Evolutionary conservation across 2,888 invertebrate species (phyloP).

Genomic region (Sinotaia quadrata): DNA sequence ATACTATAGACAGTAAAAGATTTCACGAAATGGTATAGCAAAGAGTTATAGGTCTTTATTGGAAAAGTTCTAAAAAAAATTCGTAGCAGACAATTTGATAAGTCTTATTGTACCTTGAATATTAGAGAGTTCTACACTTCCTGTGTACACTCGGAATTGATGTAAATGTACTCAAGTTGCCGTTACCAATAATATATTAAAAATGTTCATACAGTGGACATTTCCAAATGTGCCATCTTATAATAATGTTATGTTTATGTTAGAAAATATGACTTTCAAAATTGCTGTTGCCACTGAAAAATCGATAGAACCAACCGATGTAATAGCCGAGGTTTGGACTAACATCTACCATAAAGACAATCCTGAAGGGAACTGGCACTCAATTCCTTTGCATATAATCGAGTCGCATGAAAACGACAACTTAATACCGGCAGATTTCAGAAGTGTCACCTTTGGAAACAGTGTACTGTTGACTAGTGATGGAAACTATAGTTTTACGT

Average conservation of each 20-base stretch:
- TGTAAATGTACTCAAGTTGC: too few relatives aligned
- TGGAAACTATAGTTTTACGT: slow-evolving; percentile 42
- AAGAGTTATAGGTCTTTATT: too few relatives aligned
- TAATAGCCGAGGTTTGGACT: slow-evolving; percentile 43
- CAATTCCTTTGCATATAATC: slow-evolving; percentile 26
- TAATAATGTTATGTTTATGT: slow-evolving; percentile 41
- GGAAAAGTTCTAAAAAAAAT: too few relatives aligned
- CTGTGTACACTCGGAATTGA: background rate
- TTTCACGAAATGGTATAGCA: too few relatives aligned
- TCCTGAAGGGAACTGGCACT: slow-evolving; percentile 43
- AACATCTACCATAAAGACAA: slow-evolving; percentile 43
- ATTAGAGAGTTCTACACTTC: background rate
- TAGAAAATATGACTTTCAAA: slow-evolving; percentile 43
- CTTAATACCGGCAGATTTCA: background rate
- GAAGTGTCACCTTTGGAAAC: slow-evolving; percentile 33
- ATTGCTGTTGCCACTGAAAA: slow-evolving; percentile 8
- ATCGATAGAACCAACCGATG: background rate
- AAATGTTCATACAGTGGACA: slow-evolving; percentile 17
- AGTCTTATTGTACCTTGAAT: background rate
- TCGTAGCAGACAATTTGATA: too few relatives aligned
- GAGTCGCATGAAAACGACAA: background rate
- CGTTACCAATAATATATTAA: too few relatives aligned
- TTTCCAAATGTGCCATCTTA: slow-evolving; percentile 38
- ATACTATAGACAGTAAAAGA: too few relatives aligned
- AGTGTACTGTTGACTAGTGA: slow-evolving; percentile 42